Percentiles rank a stretch among this genome's conserved stretches.
Evolutionary conservation across 1,140 invertebrate species (phyloP).

Genomic region (Glomeris maerens): DNA sequence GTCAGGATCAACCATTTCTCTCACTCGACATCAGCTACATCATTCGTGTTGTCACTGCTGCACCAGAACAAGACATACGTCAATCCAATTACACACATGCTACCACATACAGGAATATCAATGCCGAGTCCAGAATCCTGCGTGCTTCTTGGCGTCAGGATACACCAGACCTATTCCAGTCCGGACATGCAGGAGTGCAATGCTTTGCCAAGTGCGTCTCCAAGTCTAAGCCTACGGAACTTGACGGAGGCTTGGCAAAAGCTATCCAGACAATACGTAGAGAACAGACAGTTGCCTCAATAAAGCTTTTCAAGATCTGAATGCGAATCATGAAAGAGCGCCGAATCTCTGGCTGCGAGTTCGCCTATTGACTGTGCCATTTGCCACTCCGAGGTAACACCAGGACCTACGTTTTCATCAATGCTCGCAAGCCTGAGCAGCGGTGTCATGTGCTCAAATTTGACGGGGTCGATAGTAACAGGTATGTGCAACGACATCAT

Average conservation of each 20-base stretch:
- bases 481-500: slow-evolving; percentile 10
- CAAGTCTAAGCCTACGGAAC: slow-evolving; percentile 26
- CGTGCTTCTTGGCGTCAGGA: too few species aligned
- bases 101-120: too few species aligned
- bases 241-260: slow-evolving; percentile 20
- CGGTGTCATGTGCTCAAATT: slow-evolving; percentile 11
- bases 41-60: too few species aligned
- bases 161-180: too few species aligned
- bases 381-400: slow-evolving; percentile 5
- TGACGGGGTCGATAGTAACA: not conserved
- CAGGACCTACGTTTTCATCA: slow-evolving; percentile 5
- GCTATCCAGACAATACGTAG: slow-evolving; percentile 21
- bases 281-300: slow-evolving; percentile 22
- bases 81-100: too few species aligned
- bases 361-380: slow-evolving; percentile 13
- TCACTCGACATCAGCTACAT: too few species aligned
- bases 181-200: too few species aligned
- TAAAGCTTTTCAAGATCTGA: too few species aligned
- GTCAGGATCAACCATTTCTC: too few species aligned
- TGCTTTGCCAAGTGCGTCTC: slow-evolving; percentile 31
- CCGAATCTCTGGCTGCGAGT: slow-evolving; percentile 15
- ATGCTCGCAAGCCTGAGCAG: slow-evolving; percentile 12
- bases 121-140: too few species aligned
- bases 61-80: too few species aligned
- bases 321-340: slow-evolving; percentile 15